Conservation (phyloP, 2,888 invertebrate species). For the Sinopyrophorus schimmeli region DNA sequence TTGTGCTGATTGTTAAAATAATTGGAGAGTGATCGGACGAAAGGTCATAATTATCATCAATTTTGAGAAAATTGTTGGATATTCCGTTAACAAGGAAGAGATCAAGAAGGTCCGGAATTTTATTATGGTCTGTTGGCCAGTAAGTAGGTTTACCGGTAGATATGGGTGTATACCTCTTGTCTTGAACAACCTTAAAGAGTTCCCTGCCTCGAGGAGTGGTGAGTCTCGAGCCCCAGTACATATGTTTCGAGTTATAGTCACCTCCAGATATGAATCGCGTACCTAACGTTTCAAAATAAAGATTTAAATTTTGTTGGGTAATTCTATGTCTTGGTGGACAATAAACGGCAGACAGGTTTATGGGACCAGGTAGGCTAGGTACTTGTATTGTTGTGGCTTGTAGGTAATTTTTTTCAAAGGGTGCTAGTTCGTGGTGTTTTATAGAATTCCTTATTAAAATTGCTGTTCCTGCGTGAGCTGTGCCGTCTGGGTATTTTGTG, state of each 20-base stretch:
- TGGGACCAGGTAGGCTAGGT: too few relatives aligned
- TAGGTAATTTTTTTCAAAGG: too few relatives aligned
- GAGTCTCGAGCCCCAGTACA: neutral
- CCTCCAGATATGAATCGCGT: neutral
- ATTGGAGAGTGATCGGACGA: neutral
- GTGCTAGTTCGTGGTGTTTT: too few relatives aligned
- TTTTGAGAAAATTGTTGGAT: neutral
- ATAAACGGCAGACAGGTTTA: constrained; percentile 1
- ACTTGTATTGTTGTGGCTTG: too few relatives aligned
- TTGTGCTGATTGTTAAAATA: neutral
- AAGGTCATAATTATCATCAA: neutral
- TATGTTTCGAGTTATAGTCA: constrained; percentile 1
- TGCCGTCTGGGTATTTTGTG: too few relatives aligned
- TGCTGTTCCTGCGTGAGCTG: too few relatives aligned
- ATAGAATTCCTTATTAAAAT: too few relatives aligned
- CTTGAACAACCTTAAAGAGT: neutral
- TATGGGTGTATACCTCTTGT: neutral
- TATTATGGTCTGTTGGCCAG: neutral
- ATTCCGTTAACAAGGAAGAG: neutral
- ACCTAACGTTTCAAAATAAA: constrained; percentile 1
- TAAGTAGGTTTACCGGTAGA: neutral
- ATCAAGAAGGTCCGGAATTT: constrained; percentile 1
- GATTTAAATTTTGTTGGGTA: neutral
- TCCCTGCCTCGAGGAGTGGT: neutral
- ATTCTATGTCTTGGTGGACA: constrained; percentile 9